Evolutionary conservation across 2,797 vertebrate species (phyloP).

Genomic region (Micropoecilia bifurca): DNA sequence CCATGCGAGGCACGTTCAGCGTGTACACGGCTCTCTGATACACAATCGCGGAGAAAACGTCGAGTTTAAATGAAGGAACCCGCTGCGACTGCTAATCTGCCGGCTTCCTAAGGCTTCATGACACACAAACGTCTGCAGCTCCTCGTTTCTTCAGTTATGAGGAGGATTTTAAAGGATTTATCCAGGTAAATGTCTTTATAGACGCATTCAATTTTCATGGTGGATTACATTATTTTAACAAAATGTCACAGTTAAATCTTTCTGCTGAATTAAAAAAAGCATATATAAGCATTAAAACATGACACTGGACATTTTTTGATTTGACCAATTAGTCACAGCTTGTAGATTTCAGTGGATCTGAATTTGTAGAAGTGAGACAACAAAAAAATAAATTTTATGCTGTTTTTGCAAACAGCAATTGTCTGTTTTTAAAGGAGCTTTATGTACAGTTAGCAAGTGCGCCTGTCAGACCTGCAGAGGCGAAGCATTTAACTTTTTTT

Average conservation of each 20-base stretch:
- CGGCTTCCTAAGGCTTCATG: not conserved
- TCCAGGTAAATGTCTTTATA: not conserved
- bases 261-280: not conserved
- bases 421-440: not conserved
- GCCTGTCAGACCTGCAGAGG: not conserved
- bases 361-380: not conserved
- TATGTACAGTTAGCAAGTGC: not conserved
- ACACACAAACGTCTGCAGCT: not conserved
- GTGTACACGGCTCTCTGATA: slow-evolving; percentile 17
- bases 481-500: not conserved
- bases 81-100: not conserved
- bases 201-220: not conserved
- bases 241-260: not conserved
- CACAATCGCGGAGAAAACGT: not conserved
- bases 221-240: not conserved
- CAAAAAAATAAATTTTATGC: not conserved
- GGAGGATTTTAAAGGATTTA: not conserved
- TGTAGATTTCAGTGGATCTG: not conserved
- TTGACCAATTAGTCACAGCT: not conserved
- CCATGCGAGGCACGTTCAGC: slow-evolving; percentile 30
- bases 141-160: not conserved
- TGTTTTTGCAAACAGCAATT: not conserved
- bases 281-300: not conserved
- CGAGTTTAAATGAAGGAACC: not conserved
- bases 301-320: not conserved